Conservation (phyloP, 2,888 invertebrate genomes). For the Empis livida region DNA sequence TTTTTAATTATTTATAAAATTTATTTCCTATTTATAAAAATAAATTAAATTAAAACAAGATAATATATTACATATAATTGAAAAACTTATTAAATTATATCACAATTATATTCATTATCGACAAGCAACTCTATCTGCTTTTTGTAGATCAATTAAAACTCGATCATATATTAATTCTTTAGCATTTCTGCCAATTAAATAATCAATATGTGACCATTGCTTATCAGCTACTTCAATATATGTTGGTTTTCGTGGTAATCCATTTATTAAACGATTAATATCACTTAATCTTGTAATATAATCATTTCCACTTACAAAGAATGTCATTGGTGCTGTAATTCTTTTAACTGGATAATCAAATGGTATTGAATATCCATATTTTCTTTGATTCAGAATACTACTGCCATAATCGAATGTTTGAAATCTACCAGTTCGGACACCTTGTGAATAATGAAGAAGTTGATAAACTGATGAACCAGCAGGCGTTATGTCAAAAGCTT, state of each 20-base stretch:
- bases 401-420: conserved; percentile 40
- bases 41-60: too few relatives aligned
- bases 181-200: conserved; percentile 46
- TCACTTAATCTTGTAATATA: conserved; percentile 40
- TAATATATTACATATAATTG: too few relatives aligned
- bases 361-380: conserved; percentile 38
- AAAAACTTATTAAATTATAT: too few relatives aligned
- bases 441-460: conserved; percentile 52
- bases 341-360: conserved; percentile 41
- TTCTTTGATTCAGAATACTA: conserved; percentile 30
- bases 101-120: too few relatives aligned
- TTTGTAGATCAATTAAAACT: not conserved
- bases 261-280: conserved; percentile 26
- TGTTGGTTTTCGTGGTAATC: conserved; percentile 36
- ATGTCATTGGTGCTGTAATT: conserved; percentile 42
- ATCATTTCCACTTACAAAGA: conserved; percentile 48
- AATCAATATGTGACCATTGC: conserved; percentile 49
- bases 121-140: not conserved
- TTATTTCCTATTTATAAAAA: too few relatives aligned
- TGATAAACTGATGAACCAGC: conserved; percentile 51
- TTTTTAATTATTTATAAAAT: too few relatives aligned
- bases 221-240: conserved; percentile 31
- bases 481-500: conserved; percentile 42
- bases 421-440: conserved; percentile 33
- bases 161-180: conserved; percentile 39